Percentiles rank a stretch among this genome's conserved stretches.
Conservation (phyloP, 2,113 vertebrate genomes). For the Hippocampus comes region DNA sequence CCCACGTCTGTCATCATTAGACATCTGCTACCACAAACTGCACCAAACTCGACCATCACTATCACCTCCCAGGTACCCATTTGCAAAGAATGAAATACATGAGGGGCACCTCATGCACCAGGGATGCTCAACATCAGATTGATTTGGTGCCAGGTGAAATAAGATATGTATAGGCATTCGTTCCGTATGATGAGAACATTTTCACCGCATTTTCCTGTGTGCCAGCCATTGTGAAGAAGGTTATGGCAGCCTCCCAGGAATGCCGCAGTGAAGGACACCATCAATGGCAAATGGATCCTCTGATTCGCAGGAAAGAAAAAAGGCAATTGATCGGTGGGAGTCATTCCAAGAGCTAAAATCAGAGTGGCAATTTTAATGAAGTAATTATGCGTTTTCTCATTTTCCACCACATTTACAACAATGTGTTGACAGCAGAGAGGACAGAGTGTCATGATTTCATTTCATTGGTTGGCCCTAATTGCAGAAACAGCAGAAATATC, state of each 20-base stretch:
- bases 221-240: conserved; percentile 36
- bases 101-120: too few relatives aligned
- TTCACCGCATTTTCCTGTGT: conserved; percentile 16
- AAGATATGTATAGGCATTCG: conserved; percentile 9
- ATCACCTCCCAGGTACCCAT: neutral
- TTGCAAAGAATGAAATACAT: conserved; percentile 22
- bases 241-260: conserved; percentile 39
- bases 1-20: conserved; percentile 17
- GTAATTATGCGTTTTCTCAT: neutral
- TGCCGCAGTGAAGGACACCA: conserved; percentile 51
- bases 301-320: neutral
- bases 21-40: conserved; percentile 5
- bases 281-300: neutral
- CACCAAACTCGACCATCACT: neutral
- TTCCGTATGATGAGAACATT: conserved; percentile 8
- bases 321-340: neutral
- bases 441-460: conserved; percentile 22
- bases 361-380: neutral
- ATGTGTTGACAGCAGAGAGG: conserved; percentile 6
- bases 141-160: conserved; percentile 13
- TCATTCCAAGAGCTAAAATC: neutral
- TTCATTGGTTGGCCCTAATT: conserved; percentile 28
- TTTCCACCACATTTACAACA: conserved; percentile 1
- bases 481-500: conserved; percentile 35
- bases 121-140: neutral